Conservation (phyloP, 2,797 vertebrate genomes). For the Babyrousa celebensis region DNA sequence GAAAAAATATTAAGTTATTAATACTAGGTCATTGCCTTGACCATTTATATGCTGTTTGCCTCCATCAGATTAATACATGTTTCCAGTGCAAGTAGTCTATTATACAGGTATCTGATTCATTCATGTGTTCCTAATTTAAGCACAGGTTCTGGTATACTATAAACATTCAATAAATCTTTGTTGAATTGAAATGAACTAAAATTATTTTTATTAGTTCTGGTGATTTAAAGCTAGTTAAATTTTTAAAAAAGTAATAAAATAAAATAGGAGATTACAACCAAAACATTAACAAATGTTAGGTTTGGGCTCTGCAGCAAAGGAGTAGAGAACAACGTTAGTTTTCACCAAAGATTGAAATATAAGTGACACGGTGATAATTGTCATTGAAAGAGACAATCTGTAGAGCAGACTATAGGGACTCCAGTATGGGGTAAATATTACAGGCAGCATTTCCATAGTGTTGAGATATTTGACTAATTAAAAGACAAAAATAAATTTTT, state of each 20-base stretch:
- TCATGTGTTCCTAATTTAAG: neutral
- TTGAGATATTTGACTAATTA: conserved; percentile 1
- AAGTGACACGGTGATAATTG: neutral
- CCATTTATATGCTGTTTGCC: neutral
- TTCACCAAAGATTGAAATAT: conserved; percentile 52
- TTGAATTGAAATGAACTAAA: conserved; percentile 26
- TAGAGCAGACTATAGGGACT: neutral
- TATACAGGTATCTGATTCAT: neutral
- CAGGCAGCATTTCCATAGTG: neutral
- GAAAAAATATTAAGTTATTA: conserved; percentile 36
- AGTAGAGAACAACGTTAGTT: neutral
- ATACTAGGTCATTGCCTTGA: conserved; percentile 43
- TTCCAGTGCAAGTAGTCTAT: neutral
- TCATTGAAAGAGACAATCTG: neutral
- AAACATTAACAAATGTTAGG: conserved; percentile 48
- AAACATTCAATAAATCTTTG: neutral
- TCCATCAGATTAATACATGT: neutral
- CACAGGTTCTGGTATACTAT: neutral
- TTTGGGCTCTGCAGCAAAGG: neutral
- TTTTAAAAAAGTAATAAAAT: neutral
- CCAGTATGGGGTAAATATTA: neutral
- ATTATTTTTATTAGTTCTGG: neutral
- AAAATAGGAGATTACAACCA: conserved; percentile 9
- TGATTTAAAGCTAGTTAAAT: neutral
- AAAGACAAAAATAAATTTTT: neutral